These are phyloP conservation scores for Lasioglossum oenotherae DNA, from an alignment of 2,888 invertebrate genomes.

Conservation along the genomic window DNA sequence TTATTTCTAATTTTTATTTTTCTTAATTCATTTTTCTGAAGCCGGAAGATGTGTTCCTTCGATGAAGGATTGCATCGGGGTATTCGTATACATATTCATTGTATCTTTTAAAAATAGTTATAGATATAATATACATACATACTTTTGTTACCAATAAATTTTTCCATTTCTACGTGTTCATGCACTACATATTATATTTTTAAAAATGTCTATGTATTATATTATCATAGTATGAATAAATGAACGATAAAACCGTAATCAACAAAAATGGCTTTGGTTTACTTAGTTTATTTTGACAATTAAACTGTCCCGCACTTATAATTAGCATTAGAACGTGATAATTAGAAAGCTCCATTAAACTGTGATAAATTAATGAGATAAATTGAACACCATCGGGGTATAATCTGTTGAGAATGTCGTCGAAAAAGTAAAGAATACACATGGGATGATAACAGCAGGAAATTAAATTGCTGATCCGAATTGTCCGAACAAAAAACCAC, in stretches of 20 bases:
- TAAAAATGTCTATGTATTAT: too few species aligned
- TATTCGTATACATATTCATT: too few species aligned
- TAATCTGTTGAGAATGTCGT: background rate
- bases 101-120: too few species aligned
- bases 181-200: background rate
- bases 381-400: slow-evolving; percentile 27
- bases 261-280: background rate
- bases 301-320: background rate
- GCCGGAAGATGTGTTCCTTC: too few species aligned
- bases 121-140: too few species aligned
- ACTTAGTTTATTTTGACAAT: background rate
- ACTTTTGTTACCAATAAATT: background rate
- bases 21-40: too few species aligned
- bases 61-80: too few species aligned
- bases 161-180: background rate
- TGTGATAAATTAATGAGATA: slow-evolving; percentile 35
- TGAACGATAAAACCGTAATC: too few species aligned
- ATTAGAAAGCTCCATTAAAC: slow-evolving; percentile 5
- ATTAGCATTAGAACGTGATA: background rate
- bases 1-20: too few species aligned
- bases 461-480: slow-evolving; percentile 20
- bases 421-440: slow-evolving; percentile 12
- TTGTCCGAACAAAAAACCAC: slow-evolving; percentile 3
- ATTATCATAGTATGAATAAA: background rate
- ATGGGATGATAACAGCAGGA: background rate